Evolutionary conservation across 2,888 invertebrate genomes (phyloP).

Genomic region (Polydesmus complanatus): DNA sequence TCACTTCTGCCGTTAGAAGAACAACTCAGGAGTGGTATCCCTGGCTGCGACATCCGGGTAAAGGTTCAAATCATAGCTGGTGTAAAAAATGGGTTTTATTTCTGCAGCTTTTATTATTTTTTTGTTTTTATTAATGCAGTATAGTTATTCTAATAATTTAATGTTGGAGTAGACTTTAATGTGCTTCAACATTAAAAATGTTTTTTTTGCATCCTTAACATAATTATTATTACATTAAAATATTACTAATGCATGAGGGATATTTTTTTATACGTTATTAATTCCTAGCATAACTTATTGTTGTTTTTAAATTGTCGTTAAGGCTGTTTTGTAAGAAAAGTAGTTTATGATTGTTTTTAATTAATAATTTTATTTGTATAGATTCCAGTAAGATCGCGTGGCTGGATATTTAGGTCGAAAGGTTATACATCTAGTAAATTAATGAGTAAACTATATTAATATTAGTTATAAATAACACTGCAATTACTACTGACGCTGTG

Average conservation of each 20-base stretch:
- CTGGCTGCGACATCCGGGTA: slow-evolving; percentile 32
- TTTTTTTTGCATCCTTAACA: no score
- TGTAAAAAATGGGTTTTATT: slow-evolving; percentile 1
- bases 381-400: slow-evolving; percentile 49
- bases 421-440: slow-evolving; percentile 28
- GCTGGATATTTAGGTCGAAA: slow-evolving; percentile 50
- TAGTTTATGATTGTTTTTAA: neutral
- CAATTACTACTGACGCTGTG: neutral
- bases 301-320: no score
- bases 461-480: neutral
- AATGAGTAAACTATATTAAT: neutral
- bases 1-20: slow-evolving; percentile 71
- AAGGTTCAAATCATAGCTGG: slow-evolving; percentile 19
- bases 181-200: no score
- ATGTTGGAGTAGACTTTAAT: no score
- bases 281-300: no score
- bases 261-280: no score
- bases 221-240: no score
- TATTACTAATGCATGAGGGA: no score
- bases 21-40: slow-evolving; percentile 40
- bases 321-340: neutral
- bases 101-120: slow-evolving; percentile 1
- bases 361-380: slow-evolving; percentile 21
- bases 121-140: neutral
- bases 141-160: no score